phyloP scores from a whole-genome alignment of 2,797 vertebrate genomes.

The Synaphobranchus kaupii region DNA sequence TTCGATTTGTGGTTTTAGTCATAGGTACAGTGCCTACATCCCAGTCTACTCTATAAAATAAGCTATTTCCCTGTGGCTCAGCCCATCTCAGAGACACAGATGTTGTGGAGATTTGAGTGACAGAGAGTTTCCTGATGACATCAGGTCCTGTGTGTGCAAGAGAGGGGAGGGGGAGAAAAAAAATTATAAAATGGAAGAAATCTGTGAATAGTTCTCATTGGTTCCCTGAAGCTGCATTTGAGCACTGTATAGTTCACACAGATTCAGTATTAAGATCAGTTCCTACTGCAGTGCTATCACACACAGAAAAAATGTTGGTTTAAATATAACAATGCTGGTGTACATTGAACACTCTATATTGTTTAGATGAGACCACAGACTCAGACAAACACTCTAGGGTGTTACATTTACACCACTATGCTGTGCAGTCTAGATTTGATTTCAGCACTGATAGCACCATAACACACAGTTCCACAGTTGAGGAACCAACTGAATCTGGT shows the following conservation, averaged over 20 bases:
- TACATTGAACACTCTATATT: not conserved
- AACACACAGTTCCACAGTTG: no score
- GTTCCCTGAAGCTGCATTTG: no score
- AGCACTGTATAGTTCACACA: no score
- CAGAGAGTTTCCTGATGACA: slow-evolving; percentile 18
- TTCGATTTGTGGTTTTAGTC: not conserved
- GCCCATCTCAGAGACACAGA: slow-evolving; percentile 29
- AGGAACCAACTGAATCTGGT: not conserved
- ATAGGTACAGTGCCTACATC: not conserved
- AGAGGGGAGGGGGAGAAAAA: not conserved
- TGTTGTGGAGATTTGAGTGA: slow-evolving; percentile 11
- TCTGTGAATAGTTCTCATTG: no score
- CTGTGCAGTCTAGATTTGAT: no score
- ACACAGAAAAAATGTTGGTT: no score
- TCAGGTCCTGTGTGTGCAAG: slow-evolving; percentile 26
- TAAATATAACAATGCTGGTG: no score
- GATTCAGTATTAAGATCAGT: not conserved
- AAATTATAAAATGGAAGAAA: not conserved
- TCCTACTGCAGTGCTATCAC: no score
- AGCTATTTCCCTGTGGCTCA: not conserved
- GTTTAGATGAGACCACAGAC: no score
- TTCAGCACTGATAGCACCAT: no score
- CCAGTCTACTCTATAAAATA: slow-evolving; percentile 14
- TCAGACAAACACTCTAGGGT: no score
- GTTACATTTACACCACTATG: no score